A percentile compares a stretch with the other conserved stretches of the same genome.
Conservation (phyloP, 92 coral and sea anemone species). For the Epizoanthus rinbou region DNA sequence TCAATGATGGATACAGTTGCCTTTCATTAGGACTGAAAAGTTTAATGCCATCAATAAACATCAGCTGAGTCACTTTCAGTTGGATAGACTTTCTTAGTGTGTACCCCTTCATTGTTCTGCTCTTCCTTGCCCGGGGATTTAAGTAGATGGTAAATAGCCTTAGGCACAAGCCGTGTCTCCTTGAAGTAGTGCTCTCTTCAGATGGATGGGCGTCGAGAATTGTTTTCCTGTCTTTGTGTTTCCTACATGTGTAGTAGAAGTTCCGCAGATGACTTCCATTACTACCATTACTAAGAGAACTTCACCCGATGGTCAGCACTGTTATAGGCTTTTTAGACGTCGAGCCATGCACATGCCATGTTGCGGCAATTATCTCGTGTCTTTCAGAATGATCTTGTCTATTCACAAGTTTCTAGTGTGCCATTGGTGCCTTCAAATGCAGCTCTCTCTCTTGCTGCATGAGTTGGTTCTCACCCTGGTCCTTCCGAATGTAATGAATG, state of each 20-base stretch:
- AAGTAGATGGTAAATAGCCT: conserved; percentile 5
- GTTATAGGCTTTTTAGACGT: neutral
- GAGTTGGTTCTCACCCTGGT: too few relatives aligned
- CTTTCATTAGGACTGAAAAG: neutral
- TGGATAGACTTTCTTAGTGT: conserved; percentile 16
- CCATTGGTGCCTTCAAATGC: neutral
- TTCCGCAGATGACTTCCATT: neutral
- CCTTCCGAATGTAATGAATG: too few relatives aligned
- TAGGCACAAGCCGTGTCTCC: conserved; percentile 12
- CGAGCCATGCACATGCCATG: neutral
- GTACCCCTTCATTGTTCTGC: neutral
- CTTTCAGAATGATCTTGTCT: neutral
- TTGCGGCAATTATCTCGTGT: neutral
- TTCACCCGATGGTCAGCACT: neutral
- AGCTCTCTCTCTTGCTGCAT: neutral
- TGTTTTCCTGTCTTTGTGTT: neutral
- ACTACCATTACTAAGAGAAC: neutral
- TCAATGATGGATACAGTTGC: neutral
- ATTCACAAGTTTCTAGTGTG: neutral
- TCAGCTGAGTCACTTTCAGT: conserved; percentile 8
- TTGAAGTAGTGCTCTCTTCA: conserved; percentile 3
- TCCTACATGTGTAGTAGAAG: neutral
- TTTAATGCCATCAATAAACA: neutral
- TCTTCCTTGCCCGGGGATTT: conserved; percentile 8
- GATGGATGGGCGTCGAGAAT: neutral